Evolutionary conservation across 2,113 vertebrate species (phyloP).

Genomic region (Colaptes auratus): DNA sequence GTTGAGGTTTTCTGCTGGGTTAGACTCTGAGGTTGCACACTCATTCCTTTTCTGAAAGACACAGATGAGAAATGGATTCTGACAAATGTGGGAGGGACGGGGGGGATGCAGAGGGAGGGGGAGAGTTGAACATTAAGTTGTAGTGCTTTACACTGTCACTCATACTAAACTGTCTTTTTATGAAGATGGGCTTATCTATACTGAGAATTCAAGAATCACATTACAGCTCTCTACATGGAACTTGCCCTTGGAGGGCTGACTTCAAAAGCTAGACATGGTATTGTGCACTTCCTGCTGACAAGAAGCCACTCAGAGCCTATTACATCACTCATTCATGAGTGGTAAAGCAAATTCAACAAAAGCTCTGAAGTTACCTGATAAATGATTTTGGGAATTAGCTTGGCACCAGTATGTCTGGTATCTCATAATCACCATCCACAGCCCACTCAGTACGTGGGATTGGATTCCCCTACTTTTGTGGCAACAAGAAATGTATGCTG

Average conservation of each 20-base stretch:
- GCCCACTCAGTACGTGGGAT: neutral
- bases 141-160: neutral
- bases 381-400: constrained; percentile 26
- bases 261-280: constrained; percentile 47
- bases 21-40: neutral
- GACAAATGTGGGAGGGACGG: neutral
- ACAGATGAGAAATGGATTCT: neutral
- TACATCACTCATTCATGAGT: constrained; percentile 56
- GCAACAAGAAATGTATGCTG: constrained; percentile 53
- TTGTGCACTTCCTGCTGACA: constrained; percentile 46
- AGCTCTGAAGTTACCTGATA: constrained; percentile 58
- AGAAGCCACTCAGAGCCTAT: constrained; percentile 17
- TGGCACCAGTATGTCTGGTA: constrained; percentile 74
- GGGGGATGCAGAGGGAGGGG: rapidly evolving
- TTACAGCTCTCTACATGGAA: neutral
- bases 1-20: too few species aligned
- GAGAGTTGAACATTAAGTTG: neutral
- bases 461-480: constrained; percentile 33
- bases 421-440: constrained; percentile 9
- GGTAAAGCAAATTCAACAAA: constrained; percentile 33
- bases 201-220: constrained; percentile 25
- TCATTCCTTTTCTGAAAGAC: neutral
- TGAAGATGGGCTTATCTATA: neutral
- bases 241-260: neutral
- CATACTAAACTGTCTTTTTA: neutral